Conservation (phyloP, 2,113 vertebrate species). For the Cottus gobio region DNA sequence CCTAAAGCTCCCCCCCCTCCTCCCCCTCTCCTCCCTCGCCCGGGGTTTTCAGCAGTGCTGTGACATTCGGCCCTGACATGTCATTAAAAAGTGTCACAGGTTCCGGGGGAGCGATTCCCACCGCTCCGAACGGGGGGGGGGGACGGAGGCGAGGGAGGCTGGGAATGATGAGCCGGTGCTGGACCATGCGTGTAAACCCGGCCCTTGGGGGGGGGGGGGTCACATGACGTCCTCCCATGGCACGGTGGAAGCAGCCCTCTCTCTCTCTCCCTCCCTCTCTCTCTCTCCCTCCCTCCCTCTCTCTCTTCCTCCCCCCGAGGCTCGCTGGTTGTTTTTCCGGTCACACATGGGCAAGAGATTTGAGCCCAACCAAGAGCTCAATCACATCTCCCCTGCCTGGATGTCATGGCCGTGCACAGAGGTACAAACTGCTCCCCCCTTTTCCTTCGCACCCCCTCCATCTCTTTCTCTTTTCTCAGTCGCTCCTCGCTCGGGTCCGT, state of each 20-base stretch:
- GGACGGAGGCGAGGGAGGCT: slow-evolving; percentile 26
- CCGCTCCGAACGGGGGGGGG: slow-evolving; percentile 15
- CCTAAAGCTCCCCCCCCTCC: not conserved
- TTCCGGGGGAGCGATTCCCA: slow-evolving; percentile 65
- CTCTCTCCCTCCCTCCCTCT: not conserved
- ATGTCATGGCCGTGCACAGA: slow-evolving; percentile 57
- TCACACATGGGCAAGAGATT: slow-evolving; percentile 52
- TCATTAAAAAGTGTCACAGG: slow-evolving; percentile 77
- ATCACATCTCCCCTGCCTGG: slow-evolving; percentile 50
- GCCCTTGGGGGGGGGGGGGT: slow-evolving; percentile 39
- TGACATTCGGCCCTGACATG: slow-evolving; percentile 64
- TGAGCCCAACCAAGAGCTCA: slow-evolving; percentile 57
- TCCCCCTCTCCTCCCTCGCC: not conserved
- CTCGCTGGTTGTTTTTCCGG: slow-evolving; percentile 24
- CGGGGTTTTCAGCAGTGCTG: slow-evolving; percentile 31
- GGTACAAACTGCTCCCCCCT: slow-evolving; percentile 26
- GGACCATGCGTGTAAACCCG: slow-evolving; percentile 55
- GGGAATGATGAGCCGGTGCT: slow-evolving; percentile 54
- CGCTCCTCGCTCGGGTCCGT: not conserved
- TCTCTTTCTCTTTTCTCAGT: slow-evolving; percentile 26
- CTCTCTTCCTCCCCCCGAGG: not conserved
- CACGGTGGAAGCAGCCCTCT: slow-evolving; percentile 33
- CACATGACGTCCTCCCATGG: slow-evolving; percentile 41
- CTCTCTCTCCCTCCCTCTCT: not conserved
- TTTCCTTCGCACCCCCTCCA: slow-evolving; percentile 21